phyloP scores from a whole-genome alignment of 2,888 invertebrate species.

The Brenthis hecate region DNA sequence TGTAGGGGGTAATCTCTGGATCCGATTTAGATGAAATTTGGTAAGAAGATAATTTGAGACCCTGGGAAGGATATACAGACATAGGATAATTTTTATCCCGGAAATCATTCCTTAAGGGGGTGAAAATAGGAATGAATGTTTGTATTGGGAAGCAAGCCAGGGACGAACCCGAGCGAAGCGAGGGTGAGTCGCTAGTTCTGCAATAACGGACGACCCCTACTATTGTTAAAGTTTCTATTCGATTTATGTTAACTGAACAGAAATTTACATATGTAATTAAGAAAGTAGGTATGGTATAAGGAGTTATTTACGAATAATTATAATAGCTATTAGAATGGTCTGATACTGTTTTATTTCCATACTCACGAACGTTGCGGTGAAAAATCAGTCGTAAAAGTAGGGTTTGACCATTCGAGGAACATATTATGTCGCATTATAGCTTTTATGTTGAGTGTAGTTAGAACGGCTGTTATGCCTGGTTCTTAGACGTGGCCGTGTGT shows the following conservation, averaged over 20 bases:
- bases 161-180: too few relatives aligned
- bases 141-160: too few relatives aligned
- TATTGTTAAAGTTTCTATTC: neutral
- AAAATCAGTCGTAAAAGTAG: constrained; percentile 28
- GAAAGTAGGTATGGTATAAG: constrained; percentile 8
- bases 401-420: constrained; percentile 19
- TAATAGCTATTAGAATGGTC: constrained; percentile 6
- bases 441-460: constrained; percentile 33
- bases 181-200: too few relatives aligned
- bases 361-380: constrained; percentile 19
- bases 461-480: constrained; percentile 27
- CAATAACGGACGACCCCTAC: too few relatives aligned
- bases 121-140: too few relatives aligned
- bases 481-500: constrained; percentile 16
- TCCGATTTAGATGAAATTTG: too few relatives aligned
- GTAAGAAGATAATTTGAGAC: too few relatives aligned
- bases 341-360: constrained; percentile 17
- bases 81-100: too few relatives aligned
- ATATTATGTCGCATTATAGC: constrained; percentile 27
- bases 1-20: too few relatives aligned
- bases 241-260: neutral
- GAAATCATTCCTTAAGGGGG: too few relatives aligned
- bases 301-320: constrained; percentile 22
- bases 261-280: constrained; percentile 19
- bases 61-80: too few relatives aligned